Conservation (phyloP, 2,113 vertebrate genomes). For the Vidua macroura region DNA sequence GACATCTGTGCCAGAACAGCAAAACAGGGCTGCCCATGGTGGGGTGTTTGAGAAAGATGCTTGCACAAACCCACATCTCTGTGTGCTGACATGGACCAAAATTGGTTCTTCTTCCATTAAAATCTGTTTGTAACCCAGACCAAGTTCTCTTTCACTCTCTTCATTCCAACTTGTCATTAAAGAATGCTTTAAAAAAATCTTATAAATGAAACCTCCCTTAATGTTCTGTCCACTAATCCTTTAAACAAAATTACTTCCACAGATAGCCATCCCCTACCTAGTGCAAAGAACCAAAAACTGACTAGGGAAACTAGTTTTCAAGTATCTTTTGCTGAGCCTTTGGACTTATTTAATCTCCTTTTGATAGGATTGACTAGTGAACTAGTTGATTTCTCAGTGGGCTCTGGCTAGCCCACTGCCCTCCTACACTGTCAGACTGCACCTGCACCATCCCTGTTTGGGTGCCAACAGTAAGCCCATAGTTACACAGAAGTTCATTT, state of each 20-base stretch:
- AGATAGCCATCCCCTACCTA: not conserved
- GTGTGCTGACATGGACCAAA: not conserved
- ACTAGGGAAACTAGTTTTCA: not conserved
- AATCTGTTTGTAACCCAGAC: not conserved
- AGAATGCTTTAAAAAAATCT: not conserved
- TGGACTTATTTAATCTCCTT: not conserved
- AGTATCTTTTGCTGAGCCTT: not conserved
- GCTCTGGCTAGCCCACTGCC: too few relatives aligned
- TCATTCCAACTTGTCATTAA: not conserved
- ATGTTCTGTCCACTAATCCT: not conserved
- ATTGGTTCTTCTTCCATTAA: not conserved
- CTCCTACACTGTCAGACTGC: not conserved
- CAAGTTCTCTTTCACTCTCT: not conserved
- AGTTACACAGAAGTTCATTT: not conserved
- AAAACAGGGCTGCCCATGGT: not conserved
- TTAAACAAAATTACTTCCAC: not conserved
- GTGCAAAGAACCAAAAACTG: not conserved
- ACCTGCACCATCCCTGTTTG: not conserved
- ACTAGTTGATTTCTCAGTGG: not conserved
- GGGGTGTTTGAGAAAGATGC: not conserved
- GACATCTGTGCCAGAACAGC: slow-evolving; percentile 46
- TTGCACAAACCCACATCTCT: not conserved
- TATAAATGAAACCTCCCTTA: not conserved
- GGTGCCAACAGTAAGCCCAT: not conserved
- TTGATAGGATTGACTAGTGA: not conserved